Evolutionary conservation across 2,888 invertebrate species (phyloP).

Genomic region (Philhelius pedissequus): DNA sequence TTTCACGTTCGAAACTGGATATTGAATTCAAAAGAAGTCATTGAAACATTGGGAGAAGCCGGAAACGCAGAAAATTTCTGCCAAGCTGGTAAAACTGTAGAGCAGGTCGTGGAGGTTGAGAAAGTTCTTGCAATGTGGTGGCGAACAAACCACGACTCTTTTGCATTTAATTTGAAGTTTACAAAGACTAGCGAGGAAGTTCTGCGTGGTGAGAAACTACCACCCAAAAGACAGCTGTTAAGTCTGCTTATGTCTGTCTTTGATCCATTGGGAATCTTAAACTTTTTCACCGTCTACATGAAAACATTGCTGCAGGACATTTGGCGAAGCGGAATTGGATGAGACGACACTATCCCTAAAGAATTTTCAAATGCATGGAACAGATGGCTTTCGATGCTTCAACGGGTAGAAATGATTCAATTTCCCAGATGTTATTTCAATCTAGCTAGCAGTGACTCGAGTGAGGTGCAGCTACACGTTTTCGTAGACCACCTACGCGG

Average conservation of each 20-base stretch:
- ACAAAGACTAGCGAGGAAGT: conserved; percentile 44
- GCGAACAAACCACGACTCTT: conserved; percentile 27
- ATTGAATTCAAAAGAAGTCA: conserved; percentile 53
- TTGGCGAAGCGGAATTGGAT: conserved; percentile 51
- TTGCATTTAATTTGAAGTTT: conserved; percentile 46
- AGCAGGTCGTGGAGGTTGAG: conserved; percentile 39
- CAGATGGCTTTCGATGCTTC: conserved; percentile 23
- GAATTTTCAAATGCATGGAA: conserved; percentile 38
- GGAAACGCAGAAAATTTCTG: conserved; percentile 13
- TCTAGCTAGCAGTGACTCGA: not conserved
- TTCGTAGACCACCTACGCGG: conserved; percentile 5
- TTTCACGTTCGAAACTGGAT: conserved; percentile 66
- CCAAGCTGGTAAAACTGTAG: too few species aligned
- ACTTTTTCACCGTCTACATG: conserved; percentile 24
- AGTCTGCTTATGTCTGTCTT: conserved; percentile 62
- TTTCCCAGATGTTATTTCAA: conserved; percentile 51
- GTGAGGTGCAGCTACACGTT: not conserved
- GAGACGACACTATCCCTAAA: conserved; percentile 52
- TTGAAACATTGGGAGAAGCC: conserved; percentile 26
- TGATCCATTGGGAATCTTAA: conserved; percentile 50
- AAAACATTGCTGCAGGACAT: conserved; percentile 63
- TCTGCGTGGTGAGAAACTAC: conserved; percentile 10
- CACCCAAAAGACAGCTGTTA: too few species aligned
- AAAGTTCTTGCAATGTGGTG: conserved; percentile 63
- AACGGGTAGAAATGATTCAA: conserved; percentile 20